phyloP scores from a whole-genome alignment of 2,888 invertebrate genomes.

The Drosophila crucigera region DNA sequence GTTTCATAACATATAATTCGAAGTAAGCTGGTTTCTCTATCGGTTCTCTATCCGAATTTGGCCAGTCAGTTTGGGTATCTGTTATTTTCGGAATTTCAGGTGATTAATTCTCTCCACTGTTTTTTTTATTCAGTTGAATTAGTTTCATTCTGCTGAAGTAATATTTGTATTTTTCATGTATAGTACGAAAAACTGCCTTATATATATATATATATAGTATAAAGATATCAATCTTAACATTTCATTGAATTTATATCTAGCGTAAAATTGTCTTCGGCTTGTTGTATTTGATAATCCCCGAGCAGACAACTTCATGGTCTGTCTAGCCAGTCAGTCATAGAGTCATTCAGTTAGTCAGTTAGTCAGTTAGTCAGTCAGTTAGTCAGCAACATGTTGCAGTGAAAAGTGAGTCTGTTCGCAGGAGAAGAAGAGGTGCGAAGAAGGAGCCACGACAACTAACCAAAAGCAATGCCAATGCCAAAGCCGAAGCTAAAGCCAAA shows the following conservation, averaged over 20 bases:
- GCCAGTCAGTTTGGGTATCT: neutral
- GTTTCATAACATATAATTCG: neutral
- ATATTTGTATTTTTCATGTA: neutral
- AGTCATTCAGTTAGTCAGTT: constrained; percentile 23
- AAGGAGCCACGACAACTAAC: constrained; percentile 20
- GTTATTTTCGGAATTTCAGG: neutral
- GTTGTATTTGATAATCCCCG: constrained; percentile 54
- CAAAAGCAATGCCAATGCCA: constrained; percentile 28
- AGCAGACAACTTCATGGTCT: constrained; percentile 49
- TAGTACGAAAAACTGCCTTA: neutral
- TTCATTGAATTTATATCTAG: constrained; percentile 23
- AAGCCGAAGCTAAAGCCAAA: constrained; percentile 15
- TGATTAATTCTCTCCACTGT: neutral
- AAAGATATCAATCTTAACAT: neutral
- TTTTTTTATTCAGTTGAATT: neutral
- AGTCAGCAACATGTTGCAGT: constrained; percentile 64
- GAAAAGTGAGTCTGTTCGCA: constrained; percentile 71
- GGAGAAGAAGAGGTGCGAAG: constrained; percentile 15
- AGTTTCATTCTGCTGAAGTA: neutral
- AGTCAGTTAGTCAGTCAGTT: constrained; percentile 47
- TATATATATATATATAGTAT: neutral
- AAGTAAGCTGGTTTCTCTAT: neutral
- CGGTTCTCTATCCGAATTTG: neutral
- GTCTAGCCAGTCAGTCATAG: constrained; percentile 27
- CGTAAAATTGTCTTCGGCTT: constrained; percentile 42